phyloP scores from a whole-genome alignment of 1,140 invertebrate genomes.

The Lamellibrachia luymesi region DNA sequence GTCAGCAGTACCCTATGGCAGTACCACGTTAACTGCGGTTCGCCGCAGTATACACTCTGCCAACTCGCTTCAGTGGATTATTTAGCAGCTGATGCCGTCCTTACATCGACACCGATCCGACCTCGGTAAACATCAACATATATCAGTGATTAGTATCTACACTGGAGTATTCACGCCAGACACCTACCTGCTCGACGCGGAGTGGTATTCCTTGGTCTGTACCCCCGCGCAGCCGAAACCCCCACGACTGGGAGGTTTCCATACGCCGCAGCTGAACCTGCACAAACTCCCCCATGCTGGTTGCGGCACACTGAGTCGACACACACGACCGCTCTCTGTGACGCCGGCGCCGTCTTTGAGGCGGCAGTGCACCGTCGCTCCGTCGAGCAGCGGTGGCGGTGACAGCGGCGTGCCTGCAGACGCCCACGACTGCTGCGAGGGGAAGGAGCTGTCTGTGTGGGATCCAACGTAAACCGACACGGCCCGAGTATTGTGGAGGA shows the following conservation, averaged over 20 bases:
- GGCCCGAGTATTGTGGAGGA: not conserved
- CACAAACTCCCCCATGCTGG: constrained; percentile 16
- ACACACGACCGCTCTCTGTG: not conserved
- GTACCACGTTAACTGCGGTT: not conserved
- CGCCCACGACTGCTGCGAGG: not conserved
- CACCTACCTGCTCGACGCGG: constrained; percentile 25
- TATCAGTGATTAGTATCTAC: not conserved
- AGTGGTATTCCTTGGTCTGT: constrained; percentile 26
- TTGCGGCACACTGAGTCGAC: not conserved
- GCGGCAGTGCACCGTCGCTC: not conserved
- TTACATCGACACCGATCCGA: not conserved
- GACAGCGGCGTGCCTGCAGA: not conserved
- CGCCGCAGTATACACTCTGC: not conserved
- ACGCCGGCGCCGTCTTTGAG: not conserved
- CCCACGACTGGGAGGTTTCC: constrained; percentile 29
- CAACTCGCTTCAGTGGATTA: not conserved
- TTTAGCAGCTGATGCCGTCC: not conserved
- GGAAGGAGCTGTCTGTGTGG: not conserved
- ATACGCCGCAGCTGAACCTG: constrained; percentile 17
- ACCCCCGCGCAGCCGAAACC: constrained; percentile 27
- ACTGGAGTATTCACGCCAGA: no score
- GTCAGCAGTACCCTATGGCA: no score
- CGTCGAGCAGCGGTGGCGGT: not conserved
- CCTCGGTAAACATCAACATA: not conserved
- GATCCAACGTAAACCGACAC: not conserved